Conservation (phyloP, 2,797 vertebrate genomes). For the Protosalanx chinensis region DNA sequence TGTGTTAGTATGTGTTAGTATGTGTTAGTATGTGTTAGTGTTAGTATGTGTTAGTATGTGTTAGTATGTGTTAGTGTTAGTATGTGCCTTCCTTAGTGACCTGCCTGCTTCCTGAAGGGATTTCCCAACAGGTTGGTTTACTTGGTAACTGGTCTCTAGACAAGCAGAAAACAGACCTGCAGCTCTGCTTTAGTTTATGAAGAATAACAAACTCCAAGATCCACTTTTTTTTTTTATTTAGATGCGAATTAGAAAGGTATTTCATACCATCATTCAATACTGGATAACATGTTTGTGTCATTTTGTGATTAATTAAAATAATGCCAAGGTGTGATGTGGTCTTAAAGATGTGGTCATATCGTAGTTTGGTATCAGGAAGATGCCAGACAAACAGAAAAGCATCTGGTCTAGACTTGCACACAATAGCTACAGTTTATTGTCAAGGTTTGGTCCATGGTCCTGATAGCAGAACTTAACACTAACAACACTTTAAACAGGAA, state of each 20-base stretch:
- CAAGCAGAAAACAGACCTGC: not conserved
- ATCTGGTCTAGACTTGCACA: not conserved
- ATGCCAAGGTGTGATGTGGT: not conserved
- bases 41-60: too few species aligned
- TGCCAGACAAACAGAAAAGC: not conserved
- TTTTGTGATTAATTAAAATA: not conserved
- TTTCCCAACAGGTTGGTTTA: not conserved
- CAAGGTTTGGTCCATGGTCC: slow-evolving; percentile 1
- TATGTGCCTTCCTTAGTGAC: not conserved
- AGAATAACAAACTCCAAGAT: too few species aligned
- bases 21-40: too few species aligned
- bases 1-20: too few species aligned
- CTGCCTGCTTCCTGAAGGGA: not conserved
- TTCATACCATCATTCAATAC: not conserved
- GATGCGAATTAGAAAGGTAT: not conserved
- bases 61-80: too few species aligned
- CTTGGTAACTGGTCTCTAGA: not conserved
- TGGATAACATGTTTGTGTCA: not conserved
- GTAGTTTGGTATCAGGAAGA: too few species aligned
- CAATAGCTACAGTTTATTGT: not conserved
- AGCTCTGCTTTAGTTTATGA: too few species aligned
- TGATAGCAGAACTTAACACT: too few species aligned
- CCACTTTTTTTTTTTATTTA: too few species aligned
- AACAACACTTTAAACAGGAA: too few species aligned
- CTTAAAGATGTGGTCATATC: not conserved